Evolutionary conservation across 23 tunicate species (phyloP).

Genomic region (Clavelina lepadiformis): DNA sequence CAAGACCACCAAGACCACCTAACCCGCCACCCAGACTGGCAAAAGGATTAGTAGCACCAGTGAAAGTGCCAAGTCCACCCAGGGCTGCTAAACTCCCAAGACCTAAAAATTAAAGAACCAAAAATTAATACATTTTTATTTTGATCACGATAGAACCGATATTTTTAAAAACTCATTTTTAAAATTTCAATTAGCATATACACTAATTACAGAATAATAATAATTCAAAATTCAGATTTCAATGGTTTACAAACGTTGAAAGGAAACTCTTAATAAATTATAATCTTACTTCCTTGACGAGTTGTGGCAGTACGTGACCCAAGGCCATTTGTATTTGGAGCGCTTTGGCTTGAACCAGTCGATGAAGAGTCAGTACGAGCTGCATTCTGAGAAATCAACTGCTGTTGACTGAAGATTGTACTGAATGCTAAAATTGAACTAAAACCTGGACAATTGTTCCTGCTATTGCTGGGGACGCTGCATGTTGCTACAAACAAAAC

Average conservation of each 20-base stretch:
- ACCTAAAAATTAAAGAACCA: not conserved
- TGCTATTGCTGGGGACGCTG: slow-evolving; percentile 14
- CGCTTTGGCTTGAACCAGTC: not conserved
- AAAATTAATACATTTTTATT: not conserved
- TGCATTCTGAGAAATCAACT: not conserved
- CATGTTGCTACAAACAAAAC: slow-evolving; percentile 59
- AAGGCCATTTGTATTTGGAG: no score
- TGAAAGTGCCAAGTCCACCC: slow-evolving; percentile 10
- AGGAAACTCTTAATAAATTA: not conserved
- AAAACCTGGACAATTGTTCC: slow-evolving; percentile 58
- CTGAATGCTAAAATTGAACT: not conserved
- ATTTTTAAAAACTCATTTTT: no score
- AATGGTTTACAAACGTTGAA: no score
- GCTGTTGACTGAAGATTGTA: slow-evolving; percentile 6
- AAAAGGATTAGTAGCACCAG: not conserved
- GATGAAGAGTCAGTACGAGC: not conserved
- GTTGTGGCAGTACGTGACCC: not conserved
- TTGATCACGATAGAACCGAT: not conserved
- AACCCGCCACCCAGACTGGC: slow-evolving; percentile 26
- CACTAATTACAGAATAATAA: no score
- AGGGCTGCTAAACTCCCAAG: not conserved
- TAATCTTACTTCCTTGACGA: slow-evolving; percentile 11
- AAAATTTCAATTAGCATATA: no score
- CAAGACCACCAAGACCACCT: slow-evolving; percentile 32
- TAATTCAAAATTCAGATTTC: no score